Evolutionary conservation across 2,113 vertebrate genomes (phyloP).

Genomic region (Serilophus lunatus): DNA sequence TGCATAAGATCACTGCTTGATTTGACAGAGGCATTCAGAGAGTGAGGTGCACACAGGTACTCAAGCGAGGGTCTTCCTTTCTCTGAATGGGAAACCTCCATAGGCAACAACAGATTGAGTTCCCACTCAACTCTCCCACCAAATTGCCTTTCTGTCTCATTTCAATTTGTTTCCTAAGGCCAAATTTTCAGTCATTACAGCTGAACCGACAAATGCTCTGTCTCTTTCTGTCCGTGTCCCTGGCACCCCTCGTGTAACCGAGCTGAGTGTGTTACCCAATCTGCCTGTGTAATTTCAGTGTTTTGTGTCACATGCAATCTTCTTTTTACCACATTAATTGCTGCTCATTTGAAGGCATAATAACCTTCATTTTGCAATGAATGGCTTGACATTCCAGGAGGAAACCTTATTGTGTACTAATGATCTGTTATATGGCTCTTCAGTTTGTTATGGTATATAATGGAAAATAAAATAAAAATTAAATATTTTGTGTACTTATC

Average conservation of each 20-base stretch:
- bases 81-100: not conserved
- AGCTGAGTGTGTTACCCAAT: not conserved
- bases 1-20: not conserved
- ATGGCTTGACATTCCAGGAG: conserved; percentile 29
- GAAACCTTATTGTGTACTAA: conserved; percentile 51
- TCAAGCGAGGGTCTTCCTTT: not conserved
- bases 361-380: conserved; percentile 56
- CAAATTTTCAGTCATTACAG: not conserved
- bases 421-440: conserved; percentile 31
- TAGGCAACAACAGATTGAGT: not conserved
- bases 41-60: not conserved
- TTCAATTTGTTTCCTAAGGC: not conserved
- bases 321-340: conserved; percentile 30
- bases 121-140: not conserved
- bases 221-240: not conserved
- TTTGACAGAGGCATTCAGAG: not conserved
- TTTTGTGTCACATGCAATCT: not conserved
- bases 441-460: conserved; percentile 22
- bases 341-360: conserved; percentile 43
- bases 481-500: conserved; percentile 1
- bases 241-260: not conserved
- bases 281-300: not conserved
- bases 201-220: not conserved
- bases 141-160: not conserved
- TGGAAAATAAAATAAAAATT: conserved; percentile 32